These are phyloP conservation scores for Phaenicophaeus curvirostris DNA, from an alignment of 2,797 vertebrate species.

Conservation along the genomic window DNA sequence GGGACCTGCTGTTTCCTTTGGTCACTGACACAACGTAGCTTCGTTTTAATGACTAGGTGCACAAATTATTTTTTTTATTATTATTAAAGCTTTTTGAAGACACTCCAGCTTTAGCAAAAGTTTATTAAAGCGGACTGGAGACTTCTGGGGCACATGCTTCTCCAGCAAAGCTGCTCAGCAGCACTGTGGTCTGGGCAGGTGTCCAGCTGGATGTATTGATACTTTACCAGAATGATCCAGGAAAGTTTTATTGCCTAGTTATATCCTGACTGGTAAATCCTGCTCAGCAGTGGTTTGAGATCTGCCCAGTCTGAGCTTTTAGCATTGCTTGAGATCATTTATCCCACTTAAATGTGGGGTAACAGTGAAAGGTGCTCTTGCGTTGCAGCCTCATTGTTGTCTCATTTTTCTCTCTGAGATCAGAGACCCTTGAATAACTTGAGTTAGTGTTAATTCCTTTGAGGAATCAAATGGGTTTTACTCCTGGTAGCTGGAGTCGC, in stretches of 20 bases:
- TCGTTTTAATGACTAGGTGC: neutral
- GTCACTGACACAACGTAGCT: neutral
- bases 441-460: neutral
- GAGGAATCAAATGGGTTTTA: neutral
- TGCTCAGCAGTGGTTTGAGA: neutral
- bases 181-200: neutral
- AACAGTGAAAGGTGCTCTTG: neutral
- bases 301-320: neutral
- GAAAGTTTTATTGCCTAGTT: neutral
- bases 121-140: neutral
- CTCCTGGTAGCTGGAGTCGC: neutral
- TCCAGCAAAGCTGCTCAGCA: neutral
- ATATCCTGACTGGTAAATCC: neutral
- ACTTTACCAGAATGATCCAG: neutral
- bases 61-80: neutral
- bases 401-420: neutral
- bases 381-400: accelerated
- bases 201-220: constrained; percentile 1
- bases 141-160: neutral
- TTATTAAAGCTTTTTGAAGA: neutral
- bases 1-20: neutral
- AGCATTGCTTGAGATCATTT: neutral
- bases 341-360: neutral
- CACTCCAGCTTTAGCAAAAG: neutral
- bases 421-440: neutral